Percentiles rank a stretch among this genome's conserved stretches.
These are phyloP conservation scores for Melanotaenia duboulayi DNA, from an alignment of 2,113 vertebrate genomes.

Conservation along the genomic window DNA sequence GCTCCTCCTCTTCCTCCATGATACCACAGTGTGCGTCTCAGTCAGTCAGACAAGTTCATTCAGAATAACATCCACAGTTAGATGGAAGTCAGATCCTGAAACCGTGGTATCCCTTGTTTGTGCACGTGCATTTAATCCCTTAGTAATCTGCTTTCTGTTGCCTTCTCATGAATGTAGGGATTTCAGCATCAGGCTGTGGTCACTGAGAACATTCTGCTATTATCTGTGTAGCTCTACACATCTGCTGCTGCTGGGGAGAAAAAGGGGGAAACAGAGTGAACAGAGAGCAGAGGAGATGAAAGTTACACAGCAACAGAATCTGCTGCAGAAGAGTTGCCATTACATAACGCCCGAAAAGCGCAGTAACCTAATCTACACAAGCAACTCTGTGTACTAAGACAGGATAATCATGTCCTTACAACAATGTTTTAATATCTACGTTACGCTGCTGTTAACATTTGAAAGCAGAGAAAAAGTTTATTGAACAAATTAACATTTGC, in stretches of 20 bases:
- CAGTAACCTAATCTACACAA: slow-evolving; percentile 49
- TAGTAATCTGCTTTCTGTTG: slow-evolving; percentile 70
- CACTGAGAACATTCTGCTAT: slow-evolving; percentile 35
- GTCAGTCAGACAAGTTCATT: slow-evolving; percentile 43
- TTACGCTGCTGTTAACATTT: slow-evolving; percentile 11
- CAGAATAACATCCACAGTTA: slow-evolving; percentile 33
- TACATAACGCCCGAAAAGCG: slow-evolving; percentile 56
- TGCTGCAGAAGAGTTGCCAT: slow-evolving; percentile 31
- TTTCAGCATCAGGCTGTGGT: slow-evolving; percentile 51
- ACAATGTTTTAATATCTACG: slow-evolving; percentile 9
- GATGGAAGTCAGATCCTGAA: slow-evolving; percentile 38
- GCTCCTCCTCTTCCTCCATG: slow-evolving; percentile 79
- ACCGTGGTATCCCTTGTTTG: slow-evolving; percentile 3
- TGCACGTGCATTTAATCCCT: slow-evolving; percentile 62
- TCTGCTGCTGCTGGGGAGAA: slow-evolving; percentile 25
- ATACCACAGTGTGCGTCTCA: slow-evolving; percentile 19
- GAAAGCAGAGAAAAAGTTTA: background rate
- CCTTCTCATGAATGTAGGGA: slow-evolving; percentile 61
- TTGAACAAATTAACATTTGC: slow-evolving; percentile 1
- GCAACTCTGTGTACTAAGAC: slow-evolving; percentile 32
- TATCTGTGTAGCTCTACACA: slow-evolving; percentile 48
- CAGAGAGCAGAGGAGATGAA: slow-evolving; percentile 36
- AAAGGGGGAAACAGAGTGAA: slow-evolving; percentile 11
- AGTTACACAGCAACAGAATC: slow-evolving; percentile 42
- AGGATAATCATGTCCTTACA: slow-evolving; percentile 29